Evolutionary conservation across 2,113 vertebrate genomes (phyloP), one percentile per base, ranked within the genome.

Genomic region (Misgurnus mizolepis): DNA sequence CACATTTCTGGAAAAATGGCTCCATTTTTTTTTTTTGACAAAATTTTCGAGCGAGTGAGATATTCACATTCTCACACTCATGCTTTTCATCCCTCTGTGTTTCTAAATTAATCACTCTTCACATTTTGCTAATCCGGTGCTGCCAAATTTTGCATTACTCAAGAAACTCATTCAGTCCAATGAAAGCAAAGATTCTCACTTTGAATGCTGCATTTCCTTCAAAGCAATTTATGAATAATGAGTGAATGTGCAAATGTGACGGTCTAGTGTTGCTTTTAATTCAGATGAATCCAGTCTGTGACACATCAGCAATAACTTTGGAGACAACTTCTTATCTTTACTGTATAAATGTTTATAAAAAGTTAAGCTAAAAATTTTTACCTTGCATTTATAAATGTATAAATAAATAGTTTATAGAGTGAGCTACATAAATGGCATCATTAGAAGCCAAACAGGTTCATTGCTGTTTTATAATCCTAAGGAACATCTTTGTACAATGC

Each of bases 201-300:
- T 18, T 22, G 61, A 78, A 49, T 27, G 45, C 68, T 74, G 61
- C 40, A 41, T 67, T 74, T 75, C 71, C 79, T 67, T 74, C 47
- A 45, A 43, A 80, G 55, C 60, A 47, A 40, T 67, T 80, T 70
- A 73, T 45, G 70, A 66, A 81, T 65, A 66, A 74, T 53, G 53
- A 75, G 79, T 64, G 55, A 77, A 71, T 60, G 47, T 68, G 62
- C 50, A 78, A 78, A 78, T 69, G 69, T 58, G 66, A 22, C 81
- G 75, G 69, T 84, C 76, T 82, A 71, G 64, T 8, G 12, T 61
- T 49, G 76, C 56, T 68, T 76, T 79, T 74, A 79, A 84, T 78
- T 68, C 69, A 45, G 14, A 18, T 68, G 34, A 56, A 84, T 39
- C 18, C 62, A 22, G 53, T 62, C 22, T 14, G 40, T 82, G 82